phyloP scores from a whole-genome alignment of 2,113 vertebrate species.

The rat (Rattus norvegicus) region GRCr8 NC_086020.1:107314001-107314500 shows the following conservation, averaged over 20 bases:
- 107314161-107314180: background rate
- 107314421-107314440: background rate
- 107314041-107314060: too few relatives aligned
- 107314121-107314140: background rate
- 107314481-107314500: background rate
- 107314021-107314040: background rate
- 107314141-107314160: background rate
- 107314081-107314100: background rate
- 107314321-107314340: background rate
- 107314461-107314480: background rate
- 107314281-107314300: background rate
- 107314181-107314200: background rate
- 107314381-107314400: background rate
- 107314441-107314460: background rate
- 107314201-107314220: background rate
- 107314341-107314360: background rate
- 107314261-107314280: background rate
- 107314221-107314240: background rate
- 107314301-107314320: background rate
- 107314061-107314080: background rate
- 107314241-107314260: background rate
- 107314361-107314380: background rate
- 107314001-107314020: background rate
- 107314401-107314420: background rate
- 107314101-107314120: background rate